These are phyloP conservation scores for Bombus waltoni DNA, from an alignment of 1,140 invertebrate genomes.

Conservation along the genomic window DNA sequence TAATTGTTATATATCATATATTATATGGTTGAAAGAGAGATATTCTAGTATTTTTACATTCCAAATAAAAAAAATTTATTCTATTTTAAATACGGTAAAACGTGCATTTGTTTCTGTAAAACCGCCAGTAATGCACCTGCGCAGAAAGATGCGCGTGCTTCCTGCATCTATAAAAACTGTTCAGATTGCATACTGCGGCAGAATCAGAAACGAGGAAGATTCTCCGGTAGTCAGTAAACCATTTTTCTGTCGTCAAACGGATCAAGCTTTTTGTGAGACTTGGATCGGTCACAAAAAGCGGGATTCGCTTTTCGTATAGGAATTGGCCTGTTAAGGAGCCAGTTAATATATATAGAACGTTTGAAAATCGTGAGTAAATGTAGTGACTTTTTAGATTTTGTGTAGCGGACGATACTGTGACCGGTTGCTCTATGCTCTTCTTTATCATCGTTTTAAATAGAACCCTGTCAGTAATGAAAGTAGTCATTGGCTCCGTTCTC, in stretches of 20 bases:
- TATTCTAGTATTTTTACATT: background rate
- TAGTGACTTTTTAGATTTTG: constrained; percentile 42
- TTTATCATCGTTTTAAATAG: constrained; percentile 35
- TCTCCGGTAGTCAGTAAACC: constrained; percentile 72
- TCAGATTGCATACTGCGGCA: constrained; percentile 59
- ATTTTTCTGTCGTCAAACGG: constrained; percentile 83
- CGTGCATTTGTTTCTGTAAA: constrained; percentile 15
- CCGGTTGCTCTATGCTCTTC: constrained; percentile 49
- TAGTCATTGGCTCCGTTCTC: background rate
- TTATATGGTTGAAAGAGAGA: background rate
- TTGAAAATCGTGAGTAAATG: constrained; percentile 70
- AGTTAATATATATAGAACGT: constrained; percentile 60
- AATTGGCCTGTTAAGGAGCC: constrained; percentile 75
- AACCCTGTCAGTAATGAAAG: constrained; percentile 20
- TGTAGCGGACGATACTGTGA: constrained; percentile 62
- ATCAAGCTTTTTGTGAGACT: constrained; percentile 83
- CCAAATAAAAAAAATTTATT: background rate
- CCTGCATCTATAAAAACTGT: constrained; percentile 49
- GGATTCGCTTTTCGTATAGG: constrained; percentile 83
- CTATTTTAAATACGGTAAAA: background rate
- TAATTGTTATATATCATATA: background rate
- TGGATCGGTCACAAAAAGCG: constrained; percentile 83
- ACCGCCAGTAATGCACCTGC: constrained; percentile 46
- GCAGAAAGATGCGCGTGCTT: constrained; percentile 47
- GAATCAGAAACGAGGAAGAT: constrained; percentile 67